Evolutionary conservation across 2,888 invertebrate genomes (phyloP), one percentile per base, ranked within the genome.

Genomic region (Lomographa bimaculata): DNA sequence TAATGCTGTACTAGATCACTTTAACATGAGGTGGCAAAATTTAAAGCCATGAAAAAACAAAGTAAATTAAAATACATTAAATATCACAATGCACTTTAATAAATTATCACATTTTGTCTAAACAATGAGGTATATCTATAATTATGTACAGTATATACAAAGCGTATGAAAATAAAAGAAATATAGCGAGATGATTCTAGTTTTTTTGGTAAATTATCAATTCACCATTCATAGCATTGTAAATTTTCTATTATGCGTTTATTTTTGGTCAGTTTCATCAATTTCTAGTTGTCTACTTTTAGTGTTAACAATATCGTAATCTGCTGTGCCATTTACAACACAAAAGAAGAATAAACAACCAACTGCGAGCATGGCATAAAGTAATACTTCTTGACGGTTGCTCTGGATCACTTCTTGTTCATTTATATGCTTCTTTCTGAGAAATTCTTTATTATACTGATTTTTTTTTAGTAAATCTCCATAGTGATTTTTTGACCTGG

Each of bases 401-500:
- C 71, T 32, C 2, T 57, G 4, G 0, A 11, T 7, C 0, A 32
- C 17, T 7, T 70, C 64, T 1, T 17, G 7, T 29, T 40, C 41
- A 39, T 72, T 78, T 2, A 19, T 24, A 10, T 23, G 46, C 41
- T 54, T 62, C 33, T 57, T 65, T 40, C 30, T 66, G 1, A 74
- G 3, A 11, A 66, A 58, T 10, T 76, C 70, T 50, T 59, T 83
- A 1, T 81, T 73, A 30, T 68, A 55, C 45, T 71, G 57, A 8
- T 66, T 14, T 45, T 74, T 79, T 39, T 75, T 57, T 35, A 87
- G 76, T 45, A 83, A 46, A 18, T 61, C 42, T 0, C 85, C 83
- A 59, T 92, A 92, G 56, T 92, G 92, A 16, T 75, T 64, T 46
- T 74, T 80, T 0, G 91, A 78, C 89, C 89, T 89, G 63, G 18